Evolutionary conservation across 37 sponge, comb jelly and placozoan genomes (phyloP), one percentile per base, ranked within the genome.

Genomic region (Corticium candelabrum): DNA sequence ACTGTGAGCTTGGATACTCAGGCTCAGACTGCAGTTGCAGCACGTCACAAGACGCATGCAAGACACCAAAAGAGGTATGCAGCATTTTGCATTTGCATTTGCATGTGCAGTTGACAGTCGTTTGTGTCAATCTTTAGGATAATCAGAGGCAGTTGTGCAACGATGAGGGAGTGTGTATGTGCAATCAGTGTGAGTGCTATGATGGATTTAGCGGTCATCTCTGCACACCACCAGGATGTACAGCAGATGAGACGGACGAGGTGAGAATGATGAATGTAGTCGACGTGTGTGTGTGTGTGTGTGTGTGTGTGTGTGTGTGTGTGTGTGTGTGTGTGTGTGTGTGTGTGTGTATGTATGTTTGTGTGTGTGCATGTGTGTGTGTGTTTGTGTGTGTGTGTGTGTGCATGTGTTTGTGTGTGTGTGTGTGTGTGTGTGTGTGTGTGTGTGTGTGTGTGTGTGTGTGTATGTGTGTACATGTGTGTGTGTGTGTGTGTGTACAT

Each of bases 321-420:
- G 68, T 82, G 82, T 75, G 76, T 56, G 39, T 82, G 69, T 75
- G 68, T 82, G 76, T 82, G 68, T 74, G 82, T 75, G 76, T 75
- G 76, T 57, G 40, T 56, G 68, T 75, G n/a, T n/a, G n/a, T n/a
- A n/a, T n/a, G n/a, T n/a, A n/a, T n/a, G n/a, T n/a, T n/a, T n/a
- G n/a, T n/a, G n/a, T n/a, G n/a, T n/a, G n/a, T n/a, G n/a, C n/a
- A n/a, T n/a, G n/a, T n/a, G n/a, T n/a, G n/a, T n/a, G n/a, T n/a
- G n/a, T n/a, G n/a, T n/a, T n/a, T n/a, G n/a, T n/a, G n/a, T n/a
- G n/a, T n/a, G n/a, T n/a, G n/a, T n/a, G n/a, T n/a, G n/a, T n/a
- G n/a, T n/a, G n/a, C n/a, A n/a, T n/a, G n/a, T n/a, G n/a, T n/a
- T n/a, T n/a, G n/a, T n/a, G n/a, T n/a, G n/a, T n/a, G n/a, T n/a